Base-by-base conservation (phyloP, 2,113 vertebrate species). In the Charadrius vociferus region DNA sequence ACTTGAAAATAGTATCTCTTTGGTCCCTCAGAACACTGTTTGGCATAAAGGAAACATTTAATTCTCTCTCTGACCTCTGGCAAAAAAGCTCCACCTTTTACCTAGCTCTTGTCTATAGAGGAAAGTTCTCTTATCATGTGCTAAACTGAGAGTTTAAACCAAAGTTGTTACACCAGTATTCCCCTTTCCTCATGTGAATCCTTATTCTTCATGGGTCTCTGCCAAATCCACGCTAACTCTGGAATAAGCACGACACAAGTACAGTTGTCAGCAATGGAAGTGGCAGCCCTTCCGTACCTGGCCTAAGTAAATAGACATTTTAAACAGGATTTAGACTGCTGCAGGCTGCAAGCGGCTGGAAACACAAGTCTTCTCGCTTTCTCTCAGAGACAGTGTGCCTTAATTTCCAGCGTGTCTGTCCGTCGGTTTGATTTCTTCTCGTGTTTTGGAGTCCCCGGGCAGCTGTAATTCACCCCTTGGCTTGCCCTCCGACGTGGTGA, bases 401-500 rank as follows among this genome's bases (percentile, higher is more conserved):
- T 91, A 24, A 81, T 82, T 93, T 84, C 55, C 55, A 50, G 11
- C 29, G 37, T 52, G 16, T 52, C 14, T 19, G 24, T 52, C 82
- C 3, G 5, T 29, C 11, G 3, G 45, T 86, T 89, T 67, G 58
- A 61, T 95, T 86, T 93, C 88, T 88, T 50, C 53, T 74, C 14
- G 1, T 66, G 36, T 53, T 88, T 70, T 95, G 47, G 49, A 86
- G 66, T 43, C 50, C 47, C 26, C 0, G 10, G 22, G 72, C 47
- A 84, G 81, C 58, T 72, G 81, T 70, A 92, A 95, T 90, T 97
- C 79, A 95, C 65, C 49, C 55, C 34, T 70, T 86, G 72, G 62
- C 63, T 67, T 93, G 75, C 77, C 68, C 84, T 84, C 66, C 63
- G 61, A 39, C 23, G 22, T 20, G 79, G 86, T 80, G 92, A 95